Conservation (phyloP, 2,113 vertebrate genomes). For the Corythoichthys intestinalis region DNA sequence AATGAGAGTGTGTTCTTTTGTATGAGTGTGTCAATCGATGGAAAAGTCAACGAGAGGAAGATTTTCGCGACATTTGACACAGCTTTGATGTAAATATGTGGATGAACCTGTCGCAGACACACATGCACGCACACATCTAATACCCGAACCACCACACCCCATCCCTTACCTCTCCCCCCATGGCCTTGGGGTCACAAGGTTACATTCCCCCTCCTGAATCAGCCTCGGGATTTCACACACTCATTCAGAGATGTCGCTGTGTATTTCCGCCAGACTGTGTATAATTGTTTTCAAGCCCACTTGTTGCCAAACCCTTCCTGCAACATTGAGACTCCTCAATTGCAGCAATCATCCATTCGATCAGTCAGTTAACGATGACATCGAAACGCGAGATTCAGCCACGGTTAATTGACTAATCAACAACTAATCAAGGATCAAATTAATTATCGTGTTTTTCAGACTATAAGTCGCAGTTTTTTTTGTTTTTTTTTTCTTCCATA, state of each 20-base stretch:
- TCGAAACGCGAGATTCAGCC: no score
- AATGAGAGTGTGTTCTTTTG: slow-evolving; percentile 1
- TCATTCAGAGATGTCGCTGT: slow-evolving; percentile 36
- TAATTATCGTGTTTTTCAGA: no score
- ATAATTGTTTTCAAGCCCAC: no score
- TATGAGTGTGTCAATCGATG: neutral
- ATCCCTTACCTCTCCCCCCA: slow-evolving; percentile 37
- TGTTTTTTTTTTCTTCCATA: no score
- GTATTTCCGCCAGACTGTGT: slow-evolving; percentile 12
- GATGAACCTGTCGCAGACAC: slow-evolving; percentile 14
- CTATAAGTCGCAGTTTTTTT: no score
- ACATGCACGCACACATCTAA: slow-evolving; percentile 37
- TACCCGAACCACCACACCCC: neutral
- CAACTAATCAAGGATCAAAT: no score
- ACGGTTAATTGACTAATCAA: no score
- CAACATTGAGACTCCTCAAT: no score
- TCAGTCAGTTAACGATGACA: no score
- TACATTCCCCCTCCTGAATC: slow-evolving; percentile 70
- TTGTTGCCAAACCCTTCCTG: no score
- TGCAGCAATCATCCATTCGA: no score
- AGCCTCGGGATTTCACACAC: slow-evolving; percentile 71
- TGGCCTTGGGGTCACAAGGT: slow-evolving; percentile 57
- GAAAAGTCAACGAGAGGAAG: slow-evolving; percentile 19
- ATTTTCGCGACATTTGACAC: slow-evolving; percentile 11
- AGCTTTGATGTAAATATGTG: neutral